Base-by-base conservation (phyloP, 2,113 vertebrate genomes). In the Saimiri boliviensis region DNA sequence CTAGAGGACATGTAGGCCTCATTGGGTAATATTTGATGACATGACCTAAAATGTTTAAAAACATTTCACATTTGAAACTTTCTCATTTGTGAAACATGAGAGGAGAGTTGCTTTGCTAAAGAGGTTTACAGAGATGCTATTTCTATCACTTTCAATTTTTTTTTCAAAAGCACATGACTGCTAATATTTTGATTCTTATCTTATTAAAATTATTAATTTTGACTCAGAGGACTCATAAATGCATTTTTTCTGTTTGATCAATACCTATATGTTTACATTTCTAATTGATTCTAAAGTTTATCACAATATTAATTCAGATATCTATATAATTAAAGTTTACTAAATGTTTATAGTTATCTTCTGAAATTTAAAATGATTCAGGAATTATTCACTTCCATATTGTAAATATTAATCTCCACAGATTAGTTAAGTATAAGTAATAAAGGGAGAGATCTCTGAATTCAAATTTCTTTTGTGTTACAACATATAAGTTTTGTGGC, bases 191-290 rank as follows among this genome's bases (percentile, higher is more conserved):
- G 17, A 54, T 49, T 40, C 47, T n/a, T 2, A 27, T 40, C 47
- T n/a, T 3, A 27, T 83, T 52, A 95, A 86, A 97, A 82, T 37
- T 90, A 74, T 10, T 89, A 73, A 82, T 97, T 97, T 98, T 87
- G 94, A 32, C 71, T 96, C 25, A 56, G 60, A 96, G 49, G 84
- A 91, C 89, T 97, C 96, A 80, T 81, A 94, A 77, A 35, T 2
- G 49, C 20, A 37, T 7, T 91, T 93, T 91, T 91, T 27, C 23
- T 93, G 52, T 85, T 96, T 93, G 54, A 91, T 93, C 19, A 87
- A 42, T 79, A 70, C 6, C 27, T 63, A 54, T 10, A 47, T 74
- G 30, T 87, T 85, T 92, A 7, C 35, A 94, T 81, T 42, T 19
- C 66, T 13, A 92, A 32, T 90, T 9, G 19, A 66, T 89, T 96